phyloP scores from a whole-genome alignment of 37 sponge, comb jelly and placozoan species.

The Haliclona indistincta region DNA sequence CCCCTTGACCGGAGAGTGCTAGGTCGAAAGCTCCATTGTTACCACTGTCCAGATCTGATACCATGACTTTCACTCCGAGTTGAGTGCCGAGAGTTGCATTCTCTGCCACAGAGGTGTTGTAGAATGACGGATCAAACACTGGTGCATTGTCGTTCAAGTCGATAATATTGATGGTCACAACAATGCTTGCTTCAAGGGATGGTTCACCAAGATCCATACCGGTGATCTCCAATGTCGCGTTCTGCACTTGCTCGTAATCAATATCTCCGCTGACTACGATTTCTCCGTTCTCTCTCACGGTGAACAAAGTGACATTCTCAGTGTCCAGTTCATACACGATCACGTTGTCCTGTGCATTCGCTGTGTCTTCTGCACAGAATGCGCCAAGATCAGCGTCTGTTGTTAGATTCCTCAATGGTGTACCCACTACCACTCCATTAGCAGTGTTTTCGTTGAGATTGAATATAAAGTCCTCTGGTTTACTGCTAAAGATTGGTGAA shows the following conservation, averaged over 20 bases:
- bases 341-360: constrained; percentile 25
- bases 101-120: constrained; percentile 44
- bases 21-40: constrained; percentile 20
- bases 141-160: constrained; percentile 89
- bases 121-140: constrained; percentile 13
- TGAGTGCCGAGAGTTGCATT: constrained; percentile 34
- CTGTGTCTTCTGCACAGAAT: constrained; percentile 41
- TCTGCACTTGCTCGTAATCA: constrained; percentile 29
- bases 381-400: constrained; percentile 51
- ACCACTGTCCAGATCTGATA: constrained; percentile 59
- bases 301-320: constrained; percentile 31
- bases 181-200: constrained; percentile 24
- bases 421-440: constrained; percentile 20
- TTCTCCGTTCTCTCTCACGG: constrained; percentile 33
- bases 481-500: constrained; percentile 52
- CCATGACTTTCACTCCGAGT: constrained; percentile 18
- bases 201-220: constrained; percentile 57
- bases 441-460: constrained; percentile 32
- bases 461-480: not conserved
- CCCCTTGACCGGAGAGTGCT: constrained; percentile 19
- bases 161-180: constrained; percentile 39
- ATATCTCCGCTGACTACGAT: constrained; percentile 51
- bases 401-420: constrained; percentile 7
- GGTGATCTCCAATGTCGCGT: constrained; percentile 23
- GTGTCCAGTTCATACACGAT: constrained; percentile 15